A percentile compares a stretch with the other conserved stretches of the same genome.
Conservation (phyloP, 2,888 invertebrate species). For the Ctena decussata region DNA sequence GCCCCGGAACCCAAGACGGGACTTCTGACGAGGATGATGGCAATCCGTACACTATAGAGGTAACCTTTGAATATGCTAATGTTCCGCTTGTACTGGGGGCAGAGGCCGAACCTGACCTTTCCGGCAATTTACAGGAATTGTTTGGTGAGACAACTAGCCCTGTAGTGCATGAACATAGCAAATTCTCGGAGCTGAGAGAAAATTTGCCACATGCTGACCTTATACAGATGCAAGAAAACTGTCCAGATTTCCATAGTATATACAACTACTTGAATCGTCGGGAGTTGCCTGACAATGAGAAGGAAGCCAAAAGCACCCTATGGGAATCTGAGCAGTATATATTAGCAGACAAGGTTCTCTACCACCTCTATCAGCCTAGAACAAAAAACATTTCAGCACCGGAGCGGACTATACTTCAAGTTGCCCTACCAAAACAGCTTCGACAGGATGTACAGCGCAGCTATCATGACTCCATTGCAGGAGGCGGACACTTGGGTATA, state of each 20-base stretch:
- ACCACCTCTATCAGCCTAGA: conserved; percentile 34
- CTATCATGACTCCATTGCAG: conserved; percentile 16
- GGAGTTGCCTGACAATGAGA: conserved; percentile 19
- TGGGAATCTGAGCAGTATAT: conserved; percentile 31
- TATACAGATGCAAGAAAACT: conserved; percentile 19
- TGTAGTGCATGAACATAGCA: background rate
- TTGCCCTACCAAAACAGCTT: conserved; percentile 27
- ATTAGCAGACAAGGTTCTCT: conserved; percentile 15
- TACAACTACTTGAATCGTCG: conserved; percentile 12
- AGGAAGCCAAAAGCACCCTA: background rate
- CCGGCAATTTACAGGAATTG: background rate
- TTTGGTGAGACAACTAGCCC: background rate
- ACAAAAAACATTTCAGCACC: background rate
- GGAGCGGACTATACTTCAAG: conserved; percentile 8
- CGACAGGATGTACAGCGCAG: conserved; percentile 24
- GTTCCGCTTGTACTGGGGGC: background rate
- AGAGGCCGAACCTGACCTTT: too few relatives aligned
- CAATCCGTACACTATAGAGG: background rate
- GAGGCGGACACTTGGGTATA: conserved; percentile 23
- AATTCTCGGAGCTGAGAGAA: background rate
- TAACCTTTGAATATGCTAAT: background rate
- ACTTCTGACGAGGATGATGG: background rate
- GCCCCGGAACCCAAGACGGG: background rate
- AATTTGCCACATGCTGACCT: background rate
- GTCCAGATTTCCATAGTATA: conserved; percentile 34